Evolutionary conservation across 2,797 vertebrate species (phyloP), one percentile per base, ranked within the genome.

Genomic region (Sebastolobus altivelis): DNA sequence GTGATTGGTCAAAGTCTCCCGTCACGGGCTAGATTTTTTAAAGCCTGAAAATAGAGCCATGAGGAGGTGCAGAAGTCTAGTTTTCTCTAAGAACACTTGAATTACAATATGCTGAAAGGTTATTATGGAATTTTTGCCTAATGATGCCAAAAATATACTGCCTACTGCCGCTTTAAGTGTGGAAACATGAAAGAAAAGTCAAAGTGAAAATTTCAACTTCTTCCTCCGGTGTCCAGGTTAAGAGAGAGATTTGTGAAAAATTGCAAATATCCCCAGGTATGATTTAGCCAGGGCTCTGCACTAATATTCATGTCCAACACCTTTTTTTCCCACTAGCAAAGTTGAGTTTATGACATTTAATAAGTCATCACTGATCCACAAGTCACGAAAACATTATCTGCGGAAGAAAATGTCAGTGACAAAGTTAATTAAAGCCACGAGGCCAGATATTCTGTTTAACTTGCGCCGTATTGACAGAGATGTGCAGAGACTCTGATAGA

Each of bases 361-460:
- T 37, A 20, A 70, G 20, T 40, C 9, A 38, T 29, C 68, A 37
- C 40, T 66, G 29, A 72, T 80, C 63, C 62, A 58, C 63, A 65
- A 56, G 49, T 79, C 72, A 77, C 8, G 0, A 3, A 77, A 80
- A 80, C 62, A 76, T 75, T 65, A 68, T 72, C 73, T 55, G 35
- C 10, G 14, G 2, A 37, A 66, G 70, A 59, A 89, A 87, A 83
- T 67, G 79, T 79, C 80, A 73, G 75, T 52, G 73, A 76, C 74
- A 79, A 74, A 79, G 74, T 84, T 83, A 87, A 90, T 91, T 79
- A 83, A 72, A 89, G 67, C 61, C 58, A 82, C 75, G 80, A 59
- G 70, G 65, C 27, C 55, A 62, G 18, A 55, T 54, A 66, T 74
- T 66, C 72, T 81, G 66, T 79, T 83, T 73, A 85, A 84, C 72